Base-by-base conservation (phyloP, 2,888 invertebrate genomes). In the Lamellibrachia satsuma region DNA sequence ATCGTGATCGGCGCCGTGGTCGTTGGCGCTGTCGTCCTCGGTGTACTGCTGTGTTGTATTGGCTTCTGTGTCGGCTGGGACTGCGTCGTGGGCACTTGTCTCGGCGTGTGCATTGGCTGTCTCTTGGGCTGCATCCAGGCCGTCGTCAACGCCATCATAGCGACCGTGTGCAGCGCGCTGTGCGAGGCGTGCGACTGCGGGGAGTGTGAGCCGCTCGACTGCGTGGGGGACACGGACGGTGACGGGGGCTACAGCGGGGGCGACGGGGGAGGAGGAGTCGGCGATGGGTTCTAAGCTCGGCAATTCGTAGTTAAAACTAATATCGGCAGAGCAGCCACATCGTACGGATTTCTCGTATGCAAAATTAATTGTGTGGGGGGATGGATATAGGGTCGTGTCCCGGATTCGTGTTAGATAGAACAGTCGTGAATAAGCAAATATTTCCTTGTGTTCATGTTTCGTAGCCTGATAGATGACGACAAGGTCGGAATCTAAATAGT, bases 51-150 rank as follows among this genome's bases (percentile, higher is more conserved):
- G 15, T 90, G 91, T n/a, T 93, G 93, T 57, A 52, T 93, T 8
- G 93, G 93, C 15, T 93, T 92, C 92, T 93, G 52, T 51, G 90
- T 55, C 90, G 52, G 92, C 92, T 93, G 93, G 92, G 93, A 93
- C 51, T 93, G 92, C 52, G 92, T 93, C 39, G 91, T 92, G 15
- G 93, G 93, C n/a, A 93, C 93, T 7, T 93, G 93, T 90, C n/a
- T 92, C 15, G 93, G 93, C n/a, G 52, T 93, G 8, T 93, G 93
- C 57, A 91, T 93, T 7, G 93, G 93, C 27, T 52, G n/a, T 15
- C 3, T 93, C 11, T 52, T 93, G 6, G 93, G 92, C n/a, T 52
- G 52, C 15, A 75, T 92, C 15, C 93, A 93, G 92, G 92, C 57
- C n/a, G 75, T 51, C 22, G 91, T 93, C 52, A 93, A 93, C 52